Base-by-base conservation (phyloP, 2,113 vertebrate species). In the Alouatta palliata region DNA sequence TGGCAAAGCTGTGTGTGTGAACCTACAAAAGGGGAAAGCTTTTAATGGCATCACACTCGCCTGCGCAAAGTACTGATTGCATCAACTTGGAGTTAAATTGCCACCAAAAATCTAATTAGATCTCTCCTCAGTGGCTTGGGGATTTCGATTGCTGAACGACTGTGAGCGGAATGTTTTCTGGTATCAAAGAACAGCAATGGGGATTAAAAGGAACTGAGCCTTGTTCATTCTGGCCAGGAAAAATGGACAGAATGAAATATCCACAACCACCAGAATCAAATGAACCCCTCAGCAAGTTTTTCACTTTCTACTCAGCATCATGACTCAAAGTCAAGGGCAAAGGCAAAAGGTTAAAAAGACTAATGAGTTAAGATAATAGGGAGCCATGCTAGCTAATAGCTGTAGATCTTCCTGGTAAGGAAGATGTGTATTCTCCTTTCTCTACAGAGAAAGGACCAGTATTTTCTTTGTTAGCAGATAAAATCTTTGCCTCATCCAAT, bases 41-140 rank as follows among this genome's bases (percentile, higher is more conserved):
- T 82, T 37, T 94, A 92, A 87, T 64, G 91, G 23, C 37, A 93
- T 97, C 88, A 32, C 11, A 90, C 54, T 76, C 19, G 1, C 71
- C 35, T 96, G 0, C 0, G 0, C 90, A 93, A 88, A 97, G 32
- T 43, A 97, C 71, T 91, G 96, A 98, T 96, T 73, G n/a, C 3
- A 5, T 81, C 94, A 95, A 82, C 52, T 76, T 95, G 82, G 83
- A 94, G 21, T 43, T 77, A 49, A 95, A 37, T 79, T 82, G 27
- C 94, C 93, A 80, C 70, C 79, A 84, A 94, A 88, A 96, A 89
- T 96, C 91, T 75, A 92, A 27, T 58, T 97, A 93, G 87, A 95
- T 95, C 84, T 84, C 86, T 87, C 47, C 93, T 98, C 0, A 12
- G 32, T 92, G 56, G 43, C 19, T 19, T 61, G 3, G 2, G 37